These are phyloP conservation scores for Acronicta alni DNA, from an alignment of 2,888 invertebrate genomes.

Conservation along the genomic window DNA sequence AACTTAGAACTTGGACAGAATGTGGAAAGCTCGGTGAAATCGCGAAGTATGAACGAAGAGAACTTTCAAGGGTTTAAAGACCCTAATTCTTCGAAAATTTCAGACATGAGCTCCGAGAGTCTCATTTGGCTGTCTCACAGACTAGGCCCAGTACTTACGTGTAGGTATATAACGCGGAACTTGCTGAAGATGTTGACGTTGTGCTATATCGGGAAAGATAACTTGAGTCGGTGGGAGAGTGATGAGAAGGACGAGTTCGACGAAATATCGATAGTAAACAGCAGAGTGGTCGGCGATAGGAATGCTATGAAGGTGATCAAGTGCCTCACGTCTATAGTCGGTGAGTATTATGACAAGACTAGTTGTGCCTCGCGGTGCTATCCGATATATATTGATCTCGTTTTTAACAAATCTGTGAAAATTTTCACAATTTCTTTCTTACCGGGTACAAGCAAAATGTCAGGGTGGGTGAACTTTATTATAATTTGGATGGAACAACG, in stretches of 20 bases:
- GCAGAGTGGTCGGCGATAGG: conserved; percentile 93
- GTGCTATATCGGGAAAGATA: conserved; percentile 96
- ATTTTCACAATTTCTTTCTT: no score
- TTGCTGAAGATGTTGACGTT: conserved; percentile 97
- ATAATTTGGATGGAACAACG: no score
- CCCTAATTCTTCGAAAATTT: conserved; percentile 89
- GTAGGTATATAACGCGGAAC: conserved; percentile 96
- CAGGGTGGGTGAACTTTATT: no score
- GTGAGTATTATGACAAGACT: conserved; percentile 80
- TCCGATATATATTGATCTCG: no score
- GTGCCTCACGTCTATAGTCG: conserved; percentile 96
- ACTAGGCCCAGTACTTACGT: conserved; percentile 97
- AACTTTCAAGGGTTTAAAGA: conserved; percentile 64
- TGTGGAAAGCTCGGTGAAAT: conserved; percentile 50
- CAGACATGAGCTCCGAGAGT: conserved; percentile 96
- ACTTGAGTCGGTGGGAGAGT: conserved; percentile 88
- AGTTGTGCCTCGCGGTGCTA: no score
- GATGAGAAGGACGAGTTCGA: conserved; percentile 85
- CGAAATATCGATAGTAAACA: conserved; percentile 91
- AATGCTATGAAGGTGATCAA: conserved; percentile 96
- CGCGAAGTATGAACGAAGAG: conserved; percentile 64
- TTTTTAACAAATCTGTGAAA: no score
- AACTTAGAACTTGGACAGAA: conserved; percentile 67
- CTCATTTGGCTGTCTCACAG: conserved; percentile 97
- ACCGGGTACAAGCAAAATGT: no score